Conservation (phyloP, 2,888 invertebrate species). For the Arge pagana region DNA sequence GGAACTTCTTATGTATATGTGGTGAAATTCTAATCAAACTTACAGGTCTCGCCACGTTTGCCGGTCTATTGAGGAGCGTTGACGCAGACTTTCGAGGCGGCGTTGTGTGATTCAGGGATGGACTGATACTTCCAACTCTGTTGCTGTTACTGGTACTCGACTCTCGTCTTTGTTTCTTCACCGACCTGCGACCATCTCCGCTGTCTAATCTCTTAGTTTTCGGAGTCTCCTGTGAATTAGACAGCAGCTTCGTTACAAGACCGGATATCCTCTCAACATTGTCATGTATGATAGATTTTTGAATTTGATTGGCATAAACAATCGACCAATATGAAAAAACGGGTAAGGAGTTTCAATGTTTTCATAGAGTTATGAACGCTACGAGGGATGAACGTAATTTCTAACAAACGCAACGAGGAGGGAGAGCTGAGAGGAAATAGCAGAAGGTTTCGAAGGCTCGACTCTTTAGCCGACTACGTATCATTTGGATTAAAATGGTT, state of each 20-base stretch:
- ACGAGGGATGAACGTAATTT: too few relatives aligned
- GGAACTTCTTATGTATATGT: too few relatives aligned
- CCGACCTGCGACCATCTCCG: conserved; percentile 46
- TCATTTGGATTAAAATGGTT: too few relatives aligned
- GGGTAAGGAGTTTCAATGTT: too few relatives aligned
- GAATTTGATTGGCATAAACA: neutral
- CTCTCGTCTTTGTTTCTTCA: conserved; percentile 57
- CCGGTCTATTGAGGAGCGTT: conserved; percentile 69
- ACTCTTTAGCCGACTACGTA: too few relatives aligned
- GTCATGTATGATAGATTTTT: conserved; percentile 25
- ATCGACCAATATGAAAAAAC: neutral
- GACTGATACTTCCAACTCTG: conserved; percentile 58
- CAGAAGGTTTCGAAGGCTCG: too few relatives aligned
- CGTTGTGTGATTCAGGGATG: conserved; percentile 59
- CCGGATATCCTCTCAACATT: neutral
- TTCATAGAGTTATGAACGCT: too few relatives aligned
- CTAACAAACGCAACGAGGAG: too few relatives aligned
- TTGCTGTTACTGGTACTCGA: conserved; percentile 57
- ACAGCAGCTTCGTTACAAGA: too few relatives aligned
- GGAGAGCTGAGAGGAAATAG: too few relatives aligned
- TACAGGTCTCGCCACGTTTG: conserved; percentile 71
- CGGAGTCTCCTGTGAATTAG: conserved; percentile 50
- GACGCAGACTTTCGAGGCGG: conserved; percentile 63
- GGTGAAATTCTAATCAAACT: too few relatives aligned
- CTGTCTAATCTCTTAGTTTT: conserved; percentile 52